Evolutionary conservation across 2,113 vertebrate species (phyloP), one percentile per base, ranked within the genome.

Genomic region (Bujurquina vittata): DNA sequence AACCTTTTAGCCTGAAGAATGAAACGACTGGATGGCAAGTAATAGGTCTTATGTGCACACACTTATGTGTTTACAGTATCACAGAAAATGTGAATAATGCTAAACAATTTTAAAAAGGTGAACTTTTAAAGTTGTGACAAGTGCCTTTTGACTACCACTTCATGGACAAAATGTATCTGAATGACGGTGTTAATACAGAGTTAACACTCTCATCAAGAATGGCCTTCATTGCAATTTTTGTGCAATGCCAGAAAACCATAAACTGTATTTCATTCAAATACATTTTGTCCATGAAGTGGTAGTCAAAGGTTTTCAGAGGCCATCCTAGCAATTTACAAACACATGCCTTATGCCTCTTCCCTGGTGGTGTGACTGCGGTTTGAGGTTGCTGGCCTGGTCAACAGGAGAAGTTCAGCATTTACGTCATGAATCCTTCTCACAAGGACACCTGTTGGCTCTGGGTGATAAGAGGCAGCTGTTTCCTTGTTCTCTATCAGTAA

Each of bases 361-460:
- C 49, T 46, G 29, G 60, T 62, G 23, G 55, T 10, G 18, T 58
- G 65, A 86, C 72, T 11, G 1, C 63, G 63, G 63, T 84, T 76
- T 76, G 84, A 77, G 62, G 52, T 85, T 79, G 83, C 43, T 35
- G 72, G 31, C 79, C 76, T 33, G 85, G 91, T 92, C 91, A 90
- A 54, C 86, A 90, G 94, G 89, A 94, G 88, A 95, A 95, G 94
- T 93, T 94, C 93, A 94, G 52, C 46, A 69, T 92, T 92, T 15
- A 76, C 94, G 94, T 95, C 95, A 95, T 33, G 31, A 63, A 90
- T 89, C 91, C 90, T 91, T 90, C 92, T 62, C 59, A 84, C 95
- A 95, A 96, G 95, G 95, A 90, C 95, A 94, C 94, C 94, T 94
- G 93, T 93, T 93, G 49, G 77, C 85, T 85, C 62, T 18, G 22